Percentiles rank a stretch among this genome's conserved stretches.
phyloP scores from a whole-genome alignment of 2,888 invertebrate genomes.

The Stenodema calcarata region DNA sequence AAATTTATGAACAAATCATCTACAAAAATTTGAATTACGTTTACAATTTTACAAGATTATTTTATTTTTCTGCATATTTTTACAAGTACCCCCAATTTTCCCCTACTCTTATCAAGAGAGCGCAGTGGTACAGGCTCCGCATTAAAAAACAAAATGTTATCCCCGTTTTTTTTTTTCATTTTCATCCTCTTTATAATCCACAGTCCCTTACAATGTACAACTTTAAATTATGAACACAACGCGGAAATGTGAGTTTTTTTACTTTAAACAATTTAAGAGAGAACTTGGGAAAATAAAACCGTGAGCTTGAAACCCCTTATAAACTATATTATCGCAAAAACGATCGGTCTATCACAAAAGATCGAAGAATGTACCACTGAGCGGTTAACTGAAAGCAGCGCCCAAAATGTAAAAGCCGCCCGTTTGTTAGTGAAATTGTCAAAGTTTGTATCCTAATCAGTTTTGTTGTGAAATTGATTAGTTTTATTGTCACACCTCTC shows the following conservation, averaged over 20 bases:
- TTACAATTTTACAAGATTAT: slow-evolving; percentile 41
- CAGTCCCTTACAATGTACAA: background rate
- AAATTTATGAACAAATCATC: slow-evolving; percentile 55
- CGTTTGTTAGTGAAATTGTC: background rate
- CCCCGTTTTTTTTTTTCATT: background rate
- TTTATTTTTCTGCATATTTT: background rate
- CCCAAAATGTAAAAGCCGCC: background rate
- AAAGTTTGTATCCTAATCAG: background rate
- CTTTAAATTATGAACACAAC: slow-evolving; percentile 44
- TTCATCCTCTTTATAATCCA: background rate
- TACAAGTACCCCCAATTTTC: slow-evolving; percentile 3
- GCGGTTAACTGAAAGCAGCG: background rate
- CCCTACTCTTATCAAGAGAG: background rate
- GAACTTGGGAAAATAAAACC: slow-evolving; percentile 16
- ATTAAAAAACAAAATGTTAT: background rate
- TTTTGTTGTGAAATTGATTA: background rate
- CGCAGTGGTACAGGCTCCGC: slow-evolving; percentile 30
- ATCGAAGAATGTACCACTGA: slow-evolving; percentile 44
- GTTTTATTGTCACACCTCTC: background rate
- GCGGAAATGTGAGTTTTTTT: slow-evolving; percentile 16
- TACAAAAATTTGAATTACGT: slow-evolving; percentile 50
- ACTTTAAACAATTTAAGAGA: slow-evolving; percentile 4
- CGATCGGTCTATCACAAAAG: slow-evolving; percentile 40
- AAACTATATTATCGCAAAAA: slow-evolving; percentile 9
- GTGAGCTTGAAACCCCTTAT: slow-evolving; percentile 24